A percentile compares a stretch with the other conserved stretches of the same genome.
Evolutionary conservation across 2,797 vertebrate genomes (phyloP).

Genomic region (Sebastiscus tertius): DNA sequence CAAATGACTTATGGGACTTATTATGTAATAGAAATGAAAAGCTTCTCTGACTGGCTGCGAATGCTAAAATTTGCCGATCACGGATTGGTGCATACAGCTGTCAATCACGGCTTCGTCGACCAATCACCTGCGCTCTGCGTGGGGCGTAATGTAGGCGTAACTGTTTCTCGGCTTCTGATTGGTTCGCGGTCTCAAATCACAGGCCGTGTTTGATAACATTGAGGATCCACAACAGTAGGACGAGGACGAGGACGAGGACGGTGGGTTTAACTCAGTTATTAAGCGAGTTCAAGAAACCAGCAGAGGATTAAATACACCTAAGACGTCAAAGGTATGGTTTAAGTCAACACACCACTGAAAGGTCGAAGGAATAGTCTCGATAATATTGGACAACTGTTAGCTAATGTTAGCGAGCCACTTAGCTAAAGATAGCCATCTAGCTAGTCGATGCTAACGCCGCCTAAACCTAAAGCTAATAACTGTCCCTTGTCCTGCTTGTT

Average conservation of each 20-base stretch:
- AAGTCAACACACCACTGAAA: neutral
- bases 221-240: neutral
- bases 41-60: neutral
- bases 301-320: neutral
- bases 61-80: too few species aligned
- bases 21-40: neutral
- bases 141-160: conserved; percentile 32
- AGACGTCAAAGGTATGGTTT: conserved; percentile 33
- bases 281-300: too few species aligned
- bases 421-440: conserved; percentile 18
- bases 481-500: neutral
- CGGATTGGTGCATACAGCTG: neutral
- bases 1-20: neutral
- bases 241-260: neutral
- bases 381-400: neutral
- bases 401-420: conserved; percentile 24
- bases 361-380: neutral
- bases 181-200: conserved; percentile 16
- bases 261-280: neutral
- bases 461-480: neutral
- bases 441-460: neutral
- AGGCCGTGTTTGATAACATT: conserved; percentile 65
- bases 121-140: neutral
- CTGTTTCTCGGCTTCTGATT: conserved; percentile 51
- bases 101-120: neutral